Base-by-base conservation (phyloP, 2,113 vertebrate species). In the Pseudopipra pipra region DNA sequence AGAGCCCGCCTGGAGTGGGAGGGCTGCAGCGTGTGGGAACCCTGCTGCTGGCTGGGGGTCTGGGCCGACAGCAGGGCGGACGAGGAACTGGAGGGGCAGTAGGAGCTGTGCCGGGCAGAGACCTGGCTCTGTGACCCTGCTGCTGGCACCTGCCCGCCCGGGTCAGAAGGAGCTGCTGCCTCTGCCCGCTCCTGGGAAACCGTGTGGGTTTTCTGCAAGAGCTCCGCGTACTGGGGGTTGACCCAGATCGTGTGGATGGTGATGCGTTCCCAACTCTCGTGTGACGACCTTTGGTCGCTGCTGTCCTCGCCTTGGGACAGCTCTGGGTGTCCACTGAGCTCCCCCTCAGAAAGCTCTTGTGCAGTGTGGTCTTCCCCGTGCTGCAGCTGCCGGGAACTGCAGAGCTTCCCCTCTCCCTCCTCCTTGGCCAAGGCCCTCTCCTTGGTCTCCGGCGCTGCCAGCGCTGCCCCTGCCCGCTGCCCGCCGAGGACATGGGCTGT, bases 1-100 rank as follows among this genome's bases (percentile, higher is more conserved):
- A 84, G 79, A 4, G n/a, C 14, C 41, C 22, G 14, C 47, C 79
- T 7, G 86, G 21, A 19, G 35, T 31, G 25, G 87, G 78, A 5
- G 55, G 31, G 55, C 41, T 1, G 63, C 47, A 1, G 55, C 41
- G 27, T 8, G 41, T 2, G 63, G 5, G 4, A 14, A 6, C 5
- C 11, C 62, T 15, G 71, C 9, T 1, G 17, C 6, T 22, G 3
- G 0, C 47, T 4, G 30, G 2, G 55, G 14, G 6, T 2, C 63
- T 19, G 87, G 11, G 47, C 72, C 28, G 71, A 72, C 87, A 76
- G 63, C 79, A 6, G 72, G 22, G 12, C 4, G 18, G 1, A 15
- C 0, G 56, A 76, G 62, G 62, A 58, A 14, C 55, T 49, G 21
- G 41, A 12, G 3, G 20, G 61, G 39, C 46, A 22, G 71, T 17